Evolutionary conservation across 2,797 vertebrate genomes (phyloP).

Genomic region (Bovichtus diacanthus): DNA sequence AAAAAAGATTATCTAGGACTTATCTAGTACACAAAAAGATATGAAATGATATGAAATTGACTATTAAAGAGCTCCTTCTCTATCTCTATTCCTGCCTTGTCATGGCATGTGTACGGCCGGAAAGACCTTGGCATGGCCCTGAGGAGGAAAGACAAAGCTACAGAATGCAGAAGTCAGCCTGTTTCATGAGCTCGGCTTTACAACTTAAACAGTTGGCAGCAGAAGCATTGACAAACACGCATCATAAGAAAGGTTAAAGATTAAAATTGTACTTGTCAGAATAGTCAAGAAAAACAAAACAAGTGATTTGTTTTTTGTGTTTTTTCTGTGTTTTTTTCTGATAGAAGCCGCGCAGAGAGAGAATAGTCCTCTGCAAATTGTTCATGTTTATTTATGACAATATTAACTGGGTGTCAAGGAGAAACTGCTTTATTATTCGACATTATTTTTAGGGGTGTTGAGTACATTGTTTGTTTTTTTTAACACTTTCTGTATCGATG

Average conservation of each 20-base stretch:
- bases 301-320: neutral
- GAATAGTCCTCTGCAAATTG: neutral
- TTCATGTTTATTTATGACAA: conserved; percentile 33
- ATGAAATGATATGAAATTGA: too few relatives aligned
- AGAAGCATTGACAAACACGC: conserved; percentile 6
- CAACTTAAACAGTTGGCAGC: conserved; percentile 29
- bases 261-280: conserved; percentile 8
- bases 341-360: conserved; percentile 16
- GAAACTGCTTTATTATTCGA: conserved; percentile 47
- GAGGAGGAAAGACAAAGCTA: conserved; percentile 44
- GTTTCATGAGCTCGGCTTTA: conserved; percentile 50
- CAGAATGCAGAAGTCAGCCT: conserved; percentile 30
- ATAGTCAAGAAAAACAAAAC: neutral
- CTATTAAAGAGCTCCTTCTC: conserved; percentile 22
- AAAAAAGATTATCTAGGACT: neutral
- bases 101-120: conserved; percentile 26
- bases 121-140: conserved; percentile 39
- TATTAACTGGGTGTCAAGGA: conserved; percentile 20
- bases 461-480: conserved; percentile 39
- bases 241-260: conserved; percentile 1
- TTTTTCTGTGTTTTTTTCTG: neutral
- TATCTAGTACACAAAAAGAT: neutral
- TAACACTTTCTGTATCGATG: conserved; percentile 20
- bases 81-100: conserved; percentile 9
- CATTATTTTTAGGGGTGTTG: conserved; percentile 29